Conservation (phyloP, 2,113 vertebrate species). For the Vulpes vulpes region DNA sequence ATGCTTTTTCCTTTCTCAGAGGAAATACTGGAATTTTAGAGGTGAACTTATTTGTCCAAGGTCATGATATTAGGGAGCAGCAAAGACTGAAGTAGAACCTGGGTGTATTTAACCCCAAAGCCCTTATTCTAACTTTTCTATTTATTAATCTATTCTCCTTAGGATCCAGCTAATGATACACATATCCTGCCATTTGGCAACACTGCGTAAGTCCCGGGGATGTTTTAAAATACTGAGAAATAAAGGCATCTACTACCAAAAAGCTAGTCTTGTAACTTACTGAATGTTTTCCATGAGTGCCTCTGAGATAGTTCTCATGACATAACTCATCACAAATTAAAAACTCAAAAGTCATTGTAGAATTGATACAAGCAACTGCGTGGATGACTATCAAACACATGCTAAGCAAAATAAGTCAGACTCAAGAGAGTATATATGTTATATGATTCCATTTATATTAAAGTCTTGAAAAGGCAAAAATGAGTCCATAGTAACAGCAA, state of each 20-base stretch:
- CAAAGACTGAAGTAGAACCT: neutral
- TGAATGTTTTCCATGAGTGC: neutral
- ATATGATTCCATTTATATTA: neutral
- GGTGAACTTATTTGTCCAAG: neutral
- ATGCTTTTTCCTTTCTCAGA: neutral
- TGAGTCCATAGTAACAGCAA: neutral
- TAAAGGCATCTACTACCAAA: neutral
- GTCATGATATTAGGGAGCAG: neutral
- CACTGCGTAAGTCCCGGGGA: neutral
- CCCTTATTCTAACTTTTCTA: neutral
- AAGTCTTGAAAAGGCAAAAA: conserved; percentile 43
- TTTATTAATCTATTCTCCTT: neutral
- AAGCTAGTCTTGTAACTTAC: neutral
- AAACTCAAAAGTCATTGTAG: neutral
- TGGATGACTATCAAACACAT: neutral
- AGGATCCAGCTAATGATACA: neutral
- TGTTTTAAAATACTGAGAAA: neutral
- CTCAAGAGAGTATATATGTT: neutral
- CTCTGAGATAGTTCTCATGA: neutral
- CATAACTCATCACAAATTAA: neutral
- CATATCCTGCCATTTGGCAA: neutral
- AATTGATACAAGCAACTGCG: neutral
- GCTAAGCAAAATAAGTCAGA: neutral
- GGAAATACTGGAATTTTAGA: neutral
- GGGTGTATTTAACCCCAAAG: neutral